phyloP scores from a whole-genome alignment of 2,113 vertebrate genomes.

The Gallinago media region DNA sequence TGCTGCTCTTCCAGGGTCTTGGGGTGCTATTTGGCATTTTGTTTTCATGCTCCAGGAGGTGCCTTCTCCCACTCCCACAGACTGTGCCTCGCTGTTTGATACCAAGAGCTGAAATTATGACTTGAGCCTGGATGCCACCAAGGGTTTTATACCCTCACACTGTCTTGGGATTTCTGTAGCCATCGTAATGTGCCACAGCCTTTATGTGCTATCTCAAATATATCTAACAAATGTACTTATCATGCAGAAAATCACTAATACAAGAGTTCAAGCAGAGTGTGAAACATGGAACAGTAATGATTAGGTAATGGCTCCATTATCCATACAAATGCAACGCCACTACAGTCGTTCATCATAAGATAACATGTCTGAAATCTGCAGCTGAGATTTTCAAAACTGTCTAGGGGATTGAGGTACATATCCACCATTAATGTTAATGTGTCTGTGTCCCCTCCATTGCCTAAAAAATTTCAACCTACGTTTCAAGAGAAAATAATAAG shows the following conservation, averaged over 20 bases:
- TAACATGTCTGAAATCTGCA: conserved; percentile 6
- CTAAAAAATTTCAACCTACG: neutral
- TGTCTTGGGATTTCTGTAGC: neutral
- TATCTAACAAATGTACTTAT: neutral
- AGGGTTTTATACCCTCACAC: neutral
- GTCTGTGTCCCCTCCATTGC: neutral
- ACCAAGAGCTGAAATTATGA: neutral
- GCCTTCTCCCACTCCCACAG: neutral
- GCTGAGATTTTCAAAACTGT: conserved; percentile 3
- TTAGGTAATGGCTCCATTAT: conserved; percentile 44
- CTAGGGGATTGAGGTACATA: neutral
- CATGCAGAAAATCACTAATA: neutral
- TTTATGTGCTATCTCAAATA: neutral
- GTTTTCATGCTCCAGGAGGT: neutral
- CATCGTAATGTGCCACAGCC: neutral
- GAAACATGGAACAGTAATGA: conserved; percentile 9
- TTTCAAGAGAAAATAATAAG: neutral
- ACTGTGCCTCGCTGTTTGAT: neutral
- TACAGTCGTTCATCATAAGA: neutral
- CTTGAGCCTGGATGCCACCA: neutral
- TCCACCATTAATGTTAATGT: neutral
- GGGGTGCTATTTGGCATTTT: neutral
- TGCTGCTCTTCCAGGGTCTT: neutral
- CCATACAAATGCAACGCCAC: neutral
- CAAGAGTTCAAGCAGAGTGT: conserved; percentile 6